Base-by-base conservation (phyloP, 1,140 invertebrate species). In the Drosophila neocordata region DNA sequence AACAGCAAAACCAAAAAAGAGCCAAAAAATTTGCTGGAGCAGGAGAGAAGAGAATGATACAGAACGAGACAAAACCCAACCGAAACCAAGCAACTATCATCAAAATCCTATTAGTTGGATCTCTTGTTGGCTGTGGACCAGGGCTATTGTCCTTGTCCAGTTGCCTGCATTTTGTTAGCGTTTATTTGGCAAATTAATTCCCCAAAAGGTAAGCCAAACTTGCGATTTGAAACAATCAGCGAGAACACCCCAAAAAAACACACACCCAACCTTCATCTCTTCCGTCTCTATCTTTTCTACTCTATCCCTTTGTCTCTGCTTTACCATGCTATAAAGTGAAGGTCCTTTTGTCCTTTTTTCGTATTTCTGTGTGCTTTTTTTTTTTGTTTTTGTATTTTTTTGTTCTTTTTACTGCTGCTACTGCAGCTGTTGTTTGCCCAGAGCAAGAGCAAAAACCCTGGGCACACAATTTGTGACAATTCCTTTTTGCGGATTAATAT, bases 141-240 rank as follows among this genome's bases (percentile, higher is more conserved):
- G 41, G 65, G 72, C 68, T 87, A 48, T 88, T 83, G 79, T 82
- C 79, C 76, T 87, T 83, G 79, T 83, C 72, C 83, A 79, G 83
- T 79, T 79, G 73, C 84, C 84, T 88, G 83, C 65, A 82, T 88
- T 88, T 88, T 88, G 83, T 88, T 84, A 88, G 83, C 83, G 80
- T 88, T 88, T 88, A 88, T 88, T 88, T 88, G 83, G 84, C 84
- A 88, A 88, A 88, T 88, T 88, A 88, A 88, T 88, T 88, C 83
- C 84, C 83, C 78, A 88, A 88, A 88, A 88, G 83, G 83, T 88
- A 88, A 84, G 81, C 81, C 81, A 87, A 88, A 88, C 84, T 83
- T 88, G 83, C 83, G 83, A 88, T 88, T 88, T 88, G 83, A 88
- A 88, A 88, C 83, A 88, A 88, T 88, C 84, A 89, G 84, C 74